phyloP scores from a whole-genome alignment of 2,888 invertebrate species.

The Chelonus formosanus region DNA sequence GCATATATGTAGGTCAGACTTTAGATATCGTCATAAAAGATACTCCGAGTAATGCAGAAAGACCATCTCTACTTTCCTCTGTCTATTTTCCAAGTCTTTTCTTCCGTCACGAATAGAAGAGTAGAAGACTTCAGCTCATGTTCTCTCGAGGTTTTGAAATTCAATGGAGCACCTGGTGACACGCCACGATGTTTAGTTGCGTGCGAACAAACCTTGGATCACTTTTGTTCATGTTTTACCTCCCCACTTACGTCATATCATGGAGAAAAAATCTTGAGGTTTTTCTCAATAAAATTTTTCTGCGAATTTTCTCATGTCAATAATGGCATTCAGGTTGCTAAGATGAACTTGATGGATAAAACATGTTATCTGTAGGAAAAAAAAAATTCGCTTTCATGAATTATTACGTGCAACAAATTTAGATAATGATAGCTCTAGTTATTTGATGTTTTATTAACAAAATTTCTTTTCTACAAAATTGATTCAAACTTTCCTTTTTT shows the following conservation, averaged over 20 bases:
- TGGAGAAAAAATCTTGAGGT: too few species aligned
- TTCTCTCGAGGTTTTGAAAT: constrained; percentile 35
- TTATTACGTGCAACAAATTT: too few species aligned
- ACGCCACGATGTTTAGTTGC: constrained; percentile 41
- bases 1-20: constrained; percentile 45
- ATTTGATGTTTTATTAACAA: too few species aligned
- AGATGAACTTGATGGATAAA: too few species aligned
- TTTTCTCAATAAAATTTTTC: too few species aligned
- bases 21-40: constrained; percentile 31
- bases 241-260: background rate
- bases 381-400: too few species aligned
- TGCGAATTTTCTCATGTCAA: too few species aligned
- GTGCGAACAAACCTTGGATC: constrained; percentile 39
- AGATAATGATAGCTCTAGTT: too few species aligned
- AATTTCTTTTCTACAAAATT: background rate
- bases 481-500: background rate
- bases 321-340: too few species aligned
- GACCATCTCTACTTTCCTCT: background rate
- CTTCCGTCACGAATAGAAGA: constrained; percentile 23
- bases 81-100: background rate
- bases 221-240: constrained; percentile 7
- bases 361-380: too few species aligned
- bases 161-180: constrained; percentile 42
- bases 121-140: background rate
- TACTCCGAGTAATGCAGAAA: background rate